Evolutionary conservation across 2,113 vertebrate genomes (phyloP), one percentile per base, ranked within the genome.

Genomic region (Amphiprion percula): DNA sequence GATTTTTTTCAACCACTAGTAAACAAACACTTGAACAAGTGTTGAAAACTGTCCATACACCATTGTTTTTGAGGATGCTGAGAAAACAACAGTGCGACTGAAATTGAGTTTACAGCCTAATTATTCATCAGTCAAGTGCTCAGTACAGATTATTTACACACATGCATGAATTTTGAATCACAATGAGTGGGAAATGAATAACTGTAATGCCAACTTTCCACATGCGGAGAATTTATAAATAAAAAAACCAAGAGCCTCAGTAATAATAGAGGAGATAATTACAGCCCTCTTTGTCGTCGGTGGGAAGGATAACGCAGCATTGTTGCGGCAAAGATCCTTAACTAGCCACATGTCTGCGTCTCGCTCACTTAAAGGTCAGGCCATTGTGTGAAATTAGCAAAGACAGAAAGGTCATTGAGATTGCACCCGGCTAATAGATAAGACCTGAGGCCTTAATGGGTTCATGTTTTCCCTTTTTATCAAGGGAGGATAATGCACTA

Each of bases 341-440:
- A 91, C 88, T 82, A 82, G 65, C 78, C 37, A 52, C 68, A 71
- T 74, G 76, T 86, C 79, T 88, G 86, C 68, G 68, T 79, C 81
- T 77, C 80, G 79, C 85, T 72, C 26, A 74, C 77, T 82, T 79
- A 94, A 95, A 94, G 94, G 94, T 94, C 94, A 93, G 81, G 82
- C 80, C 88, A 85, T 91, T 91, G 92, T 93, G 89, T 87, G 86
- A 92, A 93, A 94, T 94, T 93, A 94, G 92, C 81, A 70, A 86
- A 86, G 89, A 94, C 89, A 90, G 85, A 95, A 94, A 95, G 94
- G 94, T 94, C 93, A 94, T 63, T 66, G 86, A 91, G 80, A 92
- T 92, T 90, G 85, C 88, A 87, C 83, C 59, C 81, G 54, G 86
- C 79, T 91, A 88, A 85, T 86, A 93, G 91, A 93, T 93, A 90